Conservation (phyloP, 2,797 vertebrate species). For the Esox masquinongy region DNA sequence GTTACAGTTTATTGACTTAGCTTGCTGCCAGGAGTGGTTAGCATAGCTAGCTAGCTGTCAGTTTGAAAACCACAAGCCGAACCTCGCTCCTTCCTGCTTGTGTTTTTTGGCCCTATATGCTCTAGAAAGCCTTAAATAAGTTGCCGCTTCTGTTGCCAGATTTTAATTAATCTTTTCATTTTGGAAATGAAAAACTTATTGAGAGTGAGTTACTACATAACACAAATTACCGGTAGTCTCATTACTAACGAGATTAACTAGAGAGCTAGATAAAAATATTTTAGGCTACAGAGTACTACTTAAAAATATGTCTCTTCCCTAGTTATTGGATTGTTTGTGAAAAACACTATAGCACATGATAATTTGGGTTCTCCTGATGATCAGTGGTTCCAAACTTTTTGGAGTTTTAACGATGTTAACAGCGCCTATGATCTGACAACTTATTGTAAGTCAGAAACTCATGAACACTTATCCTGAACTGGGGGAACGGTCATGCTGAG, state of each 20-base stretch:
- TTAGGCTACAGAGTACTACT: too few species aligned
- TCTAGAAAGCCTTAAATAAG: neutral
- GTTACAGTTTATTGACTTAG: neutral
- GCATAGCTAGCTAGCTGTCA: slow-evolving; percentile 10
- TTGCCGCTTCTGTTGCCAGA: neutral
- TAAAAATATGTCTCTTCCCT: neutral
- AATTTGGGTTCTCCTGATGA: neutral
- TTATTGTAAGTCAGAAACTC: neutral
- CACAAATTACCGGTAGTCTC: too few species aligned
- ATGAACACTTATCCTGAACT: neutral
- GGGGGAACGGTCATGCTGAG: too few species aligned
- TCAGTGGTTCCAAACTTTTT: neutral
- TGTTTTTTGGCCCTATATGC: neutral
- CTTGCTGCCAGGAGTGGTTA: neutral
- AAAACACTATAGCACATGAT: neutral
- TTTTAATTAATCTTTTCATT: neutral
- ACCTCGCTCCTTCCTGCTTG: slow-evolving; percentile 9
- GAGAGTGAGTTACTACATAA: neutral
- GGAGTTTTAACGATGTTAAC: neutral
- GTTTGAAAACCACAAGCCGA: slow-evolving; percentile 4
- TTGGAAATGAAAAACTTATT: neutral
- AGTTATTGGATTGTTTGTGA: neutral
- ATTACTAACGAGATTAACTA: neutral
- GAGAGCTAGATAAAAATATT: neutral
- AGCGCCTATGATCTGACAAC: neutral